Percentiles rank a stretch among this genome's conserved stretches.
Conservation (phyloP, 1,140 invertebrate species). For the Chlorops oryzae region DNA sequence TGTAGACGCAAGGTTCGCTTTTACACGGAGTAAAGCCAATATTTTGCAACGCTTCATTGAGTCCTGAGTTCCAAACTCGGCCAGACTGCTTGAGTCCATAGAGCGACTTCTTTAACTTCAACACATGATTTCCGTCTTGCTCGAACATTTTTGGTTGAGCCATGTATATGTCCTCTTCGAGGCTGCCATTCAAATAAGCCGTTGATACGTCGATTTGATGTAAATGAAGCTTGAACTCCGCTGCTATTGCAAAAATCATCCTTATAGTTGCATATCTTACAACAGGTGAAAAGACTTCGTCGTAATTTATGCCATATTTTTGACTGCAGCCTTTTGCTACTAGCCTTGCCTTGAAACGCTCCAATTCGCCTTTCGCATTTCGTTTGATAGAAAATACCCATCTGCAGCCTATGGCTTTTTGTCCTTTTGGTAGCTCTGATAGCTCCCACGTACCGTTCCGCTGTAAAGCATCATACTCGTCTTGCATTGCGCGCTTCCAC, state of each 20-base stretch:
- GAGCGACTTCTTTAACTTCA: constrained; percentile 4
- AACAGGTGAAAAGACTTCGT: constrained; percentile 33
- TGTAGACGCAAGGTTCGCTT: constrained; percentile 7
- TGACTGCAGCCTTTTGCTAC: constrained; percentile 40
- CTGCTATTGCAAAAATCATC: background rate
- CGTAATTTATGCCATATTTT: constrained; percentile 33
- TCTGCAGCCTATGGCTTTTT: constrained; percentile 14
- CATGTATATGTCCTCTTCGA: constrained; percentile 9
- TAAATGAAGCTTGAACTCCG: too few relatives aligned
- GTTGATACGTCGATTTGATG: constrained; percentile 11
- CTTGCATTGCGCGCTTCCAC: constrained; percentile 14
- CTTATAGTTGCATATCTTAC: constrained; percentile 1
- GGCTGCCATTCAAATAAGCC: constrained; percentile 9
- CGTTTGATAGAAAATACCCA: constrained; percentile 26
- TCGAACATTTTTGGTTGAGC: constrained; percentile 1
- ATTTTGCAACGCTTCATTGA: constrained; percentile 1
- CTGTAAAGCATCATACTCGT: constrained; percentile 10
- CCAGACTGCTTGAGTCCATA: constrained; percentile 9
- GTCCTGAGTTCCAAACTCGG: constrained; percentile 1
- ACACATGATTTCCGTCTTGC: background rate
- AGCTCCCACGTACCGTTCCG: constrained; percentile 15
- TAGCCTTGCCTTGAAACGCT: constrained; percentile 40
- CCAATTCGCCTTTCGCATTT: constrained; percentile 14
- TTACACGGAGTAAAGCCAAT: background rate
- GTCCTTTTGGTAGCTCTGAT: constrained; percentile 8